Base-by-base conservation (phyloP, 2,113 vertebrate species). In the Leuciscus idus region DNA sequence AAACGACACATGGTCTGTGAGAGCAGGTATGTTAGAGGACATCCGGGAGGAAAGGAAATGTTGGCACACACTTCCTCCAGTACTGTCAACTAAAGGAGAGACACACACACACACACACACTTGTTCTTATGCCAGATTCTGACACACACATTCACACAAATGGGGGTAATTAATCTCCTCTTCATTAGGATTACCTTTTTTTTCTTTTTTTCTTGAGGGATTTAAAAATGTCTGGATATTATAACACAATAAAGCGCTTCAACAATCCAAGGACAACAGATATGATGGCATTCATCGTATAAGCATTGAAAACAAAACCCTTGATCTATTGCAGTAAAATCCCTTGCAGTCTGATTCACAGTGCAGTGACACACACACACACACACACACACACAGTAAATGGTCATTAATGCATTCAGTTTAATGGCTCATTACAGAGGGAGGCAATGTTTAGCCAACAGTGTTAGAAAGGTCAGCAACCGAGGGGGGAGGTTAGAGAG, bases 371-470 rank as follows among this genome's bases (percentile, higher is more conserved):
- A 92, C 90, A 92, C 91, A 89, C 76, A 83, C 88, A 86, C 30
- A 26, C 26, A 26, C 26, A 33, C 66, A 84, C 90, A 64, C 81
- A 85, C 84, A 78, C 81, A 39, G 86, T 77, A 88, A 81, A 81
- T 39, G 91, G 84, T 90, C 90, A 89, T 88, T 90, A 90, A 88
- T 88, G 75, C 85, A 80, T 83, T 80, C 81, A 76, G 64, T 83
- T 85, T 81, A 77, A 61, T 50, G 39, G 85, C 87, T 90, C 89
- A 90, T 88, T 90, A 88, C 64, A 88, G 87, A 46, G 85, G 70
- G 76, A 90, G 89, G 84, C 87, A 88, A 73, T 90, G 89, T 90
- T 90, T 90, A 87, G 78, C 89, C 89, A 90, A 90, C 87, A 90
- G 87, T 84, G 89, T 85, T 83, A 73, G 66, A 89, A 90, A 90